phyloP scores from a whole-genome alignment of 2,888 invertebrate species.

The Argynnis bischoffii region DNA sequence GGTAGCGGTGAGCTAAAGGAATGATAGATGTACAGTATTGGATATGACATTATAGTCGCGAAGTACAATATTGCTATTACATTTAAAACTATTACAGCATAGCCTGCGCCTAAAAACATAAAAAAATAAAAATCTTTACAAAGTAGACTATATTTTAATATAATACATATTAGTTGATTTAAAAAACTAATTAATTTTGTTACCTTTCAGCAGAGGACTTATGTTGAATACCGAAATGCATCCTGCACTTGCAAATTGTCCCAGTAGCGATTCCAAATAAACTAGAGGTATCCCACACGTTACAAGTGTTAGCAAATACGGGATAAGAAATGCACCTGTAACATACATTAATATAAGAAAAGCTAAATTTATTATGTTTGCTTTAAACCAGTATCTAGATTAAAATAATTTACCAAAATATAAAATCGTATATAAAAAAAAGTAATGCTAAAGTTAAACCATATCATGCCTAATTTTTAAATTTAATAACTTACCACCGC shows the following conservation, averaged over 20 bases:
- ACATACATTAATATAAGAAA: background rate
- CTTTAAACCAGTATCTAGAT: no score
- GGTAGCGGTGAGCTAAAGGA: slow-evolving; percentile 86
- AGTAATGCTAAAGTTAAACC: background rate
- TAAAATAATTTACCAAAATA: no score
- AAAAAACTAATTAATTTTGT: slow-evolving; percentile 17
- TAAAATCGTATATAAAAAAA: no score
- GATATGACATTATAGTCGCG: slow-evolving; percentile 92
- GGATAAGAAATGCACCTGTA: slow-evolving; percentile 92
- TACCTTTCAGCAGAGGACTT: slow-evolving; percentile 93
- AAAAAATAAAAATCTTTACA: background rate
- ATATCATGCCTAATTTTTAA: background rate
- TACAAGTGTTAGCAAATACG: slow-evolving; percentile 90
- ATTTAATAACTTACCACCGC: slow-evolving; percentile 85
- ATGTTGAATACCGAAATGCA: slow-evolving; percentile 91
- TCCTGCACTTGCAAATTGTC: slow-evolving; percentile 92
- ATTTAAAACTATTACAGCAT: slow-evolving; percentile 90
- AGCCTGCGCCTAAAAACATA: slow-evolving; percentile 88
- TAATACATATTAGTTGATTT: background rate
- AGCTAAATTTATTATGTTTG: no score
- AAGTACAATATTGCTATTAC: slow-evolving; percentile 92
- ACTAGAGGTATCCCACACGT: slow-evolving; percentile 94
- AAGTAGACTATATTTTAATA: background rate
- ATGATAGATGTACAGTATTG: slow-evolving; percentile 89
- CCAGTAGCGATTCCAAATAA: slow-evolving; percentile 92